Evolutionary conservation across 2,888 invertebrate species (phyloP), one percentile per base, ranked within the genome.

Genomic region (Yponomeuta evonymella): DNA sequence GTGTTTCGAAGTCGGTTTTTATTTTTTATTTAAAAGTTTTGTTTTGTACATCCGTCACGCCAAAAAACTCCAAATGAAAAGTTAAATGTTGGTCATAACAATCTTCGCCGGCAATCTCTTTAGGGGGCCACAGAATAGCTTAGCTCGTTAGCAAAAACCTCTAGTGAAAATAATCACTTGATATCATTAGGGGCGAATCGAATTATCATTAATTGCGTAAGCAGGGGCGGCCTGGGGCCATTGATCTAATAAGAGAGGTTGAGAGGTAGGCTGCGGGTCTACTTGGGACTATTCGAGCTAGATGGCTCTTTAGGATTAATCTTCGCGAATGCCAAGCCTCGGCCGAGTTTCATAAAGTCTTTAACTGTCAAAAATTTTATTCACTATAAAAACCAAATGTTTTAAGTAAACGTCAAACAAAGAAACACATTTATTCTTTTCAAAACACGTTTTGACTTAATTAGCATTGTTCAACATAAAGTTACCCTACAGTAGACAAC

Each of bases 151-250:
- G 30, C 64, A 23, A 64, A 23, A 64, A 29, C 64, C 64, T 64
- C 64, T 23, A 64, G 64, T 64, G 30, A 64, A 23, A 23, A 64
- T 30, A 64, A 64, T 64, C 30, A 29, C 30, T 64, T 64, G 30
- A 64, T 30, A 30, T 64, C 30, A 2, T 64, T 64, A 64, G 64
- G 23, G 23, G 23, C 23, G 30, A 30, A 23, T 64, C 29, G 51
- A 58, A 58, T 58, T 64, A 29, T 64, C 64, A 64, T 64, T 64
- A 64, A 64, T 29, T 29, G 29, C 23, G 64, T 64, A 64, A 29
- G 30, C 29, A 10, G 64, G 64, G 30, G 64, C 9, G 64, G 64
- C 29, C 30, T 29, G 64, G 64, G 30, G 64, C 64, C 23, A 29
- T 64, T 64, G 64, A 64, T 64, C 30, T 64, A 64, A 29, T 64